Percentiles rank a stretch among this genome's conserved stretches.
These are phyloP conservation scores for Heliothis peltigera DNA, from an alignment of 2,888 invertebrate species.

Conservation along the genomic window DNA sequence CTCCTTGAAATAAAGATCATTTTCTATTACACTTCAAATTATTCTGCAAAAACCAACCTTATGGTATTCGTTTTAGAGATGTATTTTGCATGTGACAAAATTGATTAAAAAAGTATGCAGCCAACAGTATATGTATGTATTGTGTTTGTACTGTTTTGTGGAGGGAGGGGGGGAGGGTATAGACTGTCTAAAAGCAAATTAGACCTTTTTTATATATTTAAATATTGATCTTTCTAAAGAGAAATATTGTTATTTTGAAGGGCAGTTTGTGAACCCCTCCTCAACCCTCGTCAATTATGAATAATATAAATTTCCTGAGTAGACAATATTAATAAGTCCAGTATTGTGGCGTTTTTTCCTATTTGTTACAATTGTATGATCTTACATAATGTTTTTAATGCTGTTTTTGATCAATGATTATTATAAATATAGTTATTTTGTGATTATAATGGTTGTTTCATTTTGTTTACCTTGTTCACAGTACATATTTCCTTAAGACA, in stretches of 20 bases:
- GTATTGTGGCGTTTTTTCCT: background rate
- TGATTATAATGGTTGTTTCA: slow-evolving; percentile 10
- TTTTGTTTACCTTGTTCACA: background rate
- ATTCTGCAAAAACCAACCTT: background rate
- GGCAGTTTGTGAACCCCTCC: background rate
- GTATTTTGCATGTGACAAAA: background rate
- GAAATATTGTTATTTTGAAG: background rate
- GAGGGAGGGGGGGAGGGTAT: slow-evolving; percentile 15
- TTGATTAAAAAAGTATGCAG: background rate
- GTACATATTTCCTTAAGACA: too few relatives aligned
- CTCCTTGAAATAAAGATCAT: too few relatives aligned
- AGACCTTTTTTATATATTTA: background rate
- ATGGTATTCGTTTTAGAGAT: background rate
- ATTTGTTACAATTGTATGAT: slow-evolving; percentile 7
- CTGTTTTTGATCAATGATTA: slow-evolving; percentile 23
- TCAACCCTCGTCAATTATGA: background rate
- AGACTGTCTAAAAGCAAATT: background rate
- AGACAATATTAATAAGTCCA: too few relatives aligned
- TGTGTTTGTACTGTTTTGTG: background rate
- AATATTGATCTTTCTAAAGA: background rate
- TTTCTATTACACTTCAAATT: background rate
- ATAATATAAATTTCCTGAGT: background rate
- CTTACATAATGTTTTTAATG: slow-evolving; percentile 11
- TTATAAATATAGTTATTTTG: slow-evolving; percentile 29
- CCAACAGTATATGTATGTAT: background rate